Base-by-base conservation (phyloP, 2,113 vertebrate species). In the Symphodus melops region DNA sequence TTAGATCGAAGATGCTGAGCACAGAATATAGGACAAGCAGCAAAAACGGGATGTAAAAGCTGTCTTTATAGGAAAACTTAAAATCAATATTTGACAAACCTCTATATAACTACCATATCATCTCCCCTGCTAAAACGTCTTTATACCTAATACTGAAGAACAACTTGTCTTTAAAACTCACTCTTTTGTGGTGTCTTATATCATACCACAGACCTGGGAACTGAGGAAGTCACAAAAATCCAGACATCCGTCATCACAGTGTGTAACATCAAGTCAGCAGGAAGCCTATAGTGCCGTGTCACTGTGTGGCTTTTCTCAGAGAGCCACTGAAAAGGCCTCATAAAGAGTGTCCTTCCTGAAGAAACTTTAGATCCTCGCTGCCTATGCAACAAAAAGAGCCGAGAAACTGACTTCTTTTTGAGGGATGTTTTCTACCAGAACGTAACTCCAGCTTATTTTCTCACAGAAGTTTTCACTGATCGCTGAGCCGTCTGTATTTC, bases 191-290 rank as follows among this genome's bases (percentile, higher is more conserved):
- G 56, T 25, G 59, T 89, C 76, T 87, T 83, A 86, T 92, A 86
- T 92, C 85, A 63, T 72, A 70, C 74, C 60, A 74, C 69, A 82
- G 83, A 76, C 79, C 77, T 64, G 79, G 77, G 82, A 91, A 89
- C 68, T 82, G 65, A 87, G 88, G 83, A 90, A 89, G 88, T 88
- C 79, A 83, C 79, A 88, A 87, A 87, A 85, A 44, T 37, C 51
- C 81, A 83, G 82, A 91, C 81, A 79, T 83, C 85, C 69, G 59
- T 85, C 79, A 81, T 56, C 66, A 51, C 36, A 33, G 68, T 76
- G 59, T 4, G 53, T 63, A 63, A 67, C 81, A 68, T 79, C 36
- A 51, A 82, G 77, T 82, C 84, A 79, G 77, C 83, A 88, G 86
- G 87, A 91, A 85, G 69, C 80, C 84, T 39, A 46, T 23, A 53